phyloP scores from a whole-genome alignment of 2,113 vertebrate species.

The Gambusia holbrooki region DNA sequence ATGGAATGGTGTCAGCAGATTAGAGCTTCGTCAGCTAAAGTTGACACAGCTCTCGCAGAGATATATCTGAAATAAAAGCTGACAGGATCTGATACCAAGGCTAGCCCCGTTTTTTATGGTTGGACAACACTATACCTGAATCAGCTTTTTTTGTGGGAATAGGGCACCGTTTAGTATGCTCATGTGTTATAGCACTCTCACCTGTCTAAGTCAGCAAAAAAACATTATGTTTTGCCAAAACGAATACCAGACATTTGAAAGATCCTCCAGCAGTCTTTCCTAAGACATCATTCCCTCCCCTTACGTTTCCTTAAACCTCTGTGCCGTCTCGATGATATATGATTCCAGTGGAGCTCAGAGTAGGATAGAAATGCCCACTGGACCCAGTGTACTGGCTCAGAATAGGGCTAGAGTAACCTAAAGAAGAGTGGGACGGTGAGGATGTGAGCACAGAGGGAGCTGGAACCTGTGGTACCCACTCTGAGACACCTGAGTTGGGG shows the following conservation, averaged over 20 bases:
- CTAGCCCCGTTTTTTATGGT: slow-evolving; percentile 53
- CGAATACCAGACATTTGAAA: slow-evolving; percentile 29
- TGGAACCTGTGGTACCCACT: slow-evolving; percentile 83
- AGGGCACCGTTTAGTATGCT: slow-evolving; percentile 56
- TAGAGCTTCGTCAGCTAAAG: slow-evolving; percentile 66
- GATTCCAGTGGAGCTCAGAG: slow-evolving; percentile 79
- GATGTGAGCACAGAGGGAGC: slow-evolving; percentile 80
- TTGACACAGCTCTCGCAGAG: slow-evolving; percentile 72
- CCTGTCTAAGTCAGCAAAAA: slow-evolving; percentile 69
- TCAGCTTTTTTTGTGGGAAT: slow-evolving; percentile 82
- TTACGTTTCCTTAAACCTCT: slow-evolving; percentile 82
- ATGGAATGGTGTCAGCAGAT: slow-evolving; percentile 76
- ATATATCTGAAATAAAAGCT: slow-evolving; percentile 66
- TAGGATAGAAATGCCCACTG: slow-evolving; percentile 89
- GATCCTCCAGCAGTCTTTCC: slow-evolving; percentile 37
- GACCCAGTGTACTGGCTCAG: slow-evolving; percentile 89
- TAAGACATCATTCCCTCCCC: slow-evolving; percentile 3
- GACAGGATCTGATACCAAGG: slow-evolving; percentile 68
- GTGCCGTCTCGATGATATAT: slow-evolving; percentile 92
- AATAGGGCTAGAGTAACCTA: slow-evolving; percentile 86
- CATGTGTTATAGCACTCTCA: slow-evolving; percentile 64
- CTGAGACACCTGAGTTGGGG: slow-evolving; percentile 81
- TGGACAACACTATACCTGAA: slow-evolving; percentile 69
- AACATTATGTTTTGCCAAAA: slow-evolving; percentile 35
- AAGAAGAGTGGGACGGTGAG: slow-evolving; percentile 79